Evolutionary conservation across 2,888 invertebrate species (phyloP).

Genomic region (Andricus quercusramuli): DNA sequence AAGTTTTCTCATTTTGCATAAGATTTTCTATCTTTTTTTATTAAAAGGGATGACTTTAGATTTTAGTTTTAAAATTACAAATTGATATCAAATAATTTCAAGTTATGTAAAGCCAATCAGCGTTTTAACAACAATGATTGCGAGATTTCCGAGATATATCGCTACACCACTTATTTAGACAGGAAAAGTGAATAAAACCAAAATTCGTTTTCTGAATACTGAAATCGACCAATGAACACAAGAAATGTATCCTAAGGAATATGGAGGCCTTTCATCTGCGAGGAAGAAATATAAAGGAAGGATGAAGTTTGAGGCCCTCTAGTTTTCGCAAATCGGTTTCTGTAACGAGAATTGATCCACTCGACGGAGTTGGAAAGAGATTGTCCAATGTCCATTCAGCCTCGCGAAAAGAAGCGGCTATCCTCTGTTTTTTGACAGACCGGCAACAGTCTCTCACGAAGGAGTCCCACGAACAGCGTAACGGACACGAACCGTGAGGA

Average conservation of each 20-base stretch:
- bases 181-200: neutral
- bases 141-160: no score
- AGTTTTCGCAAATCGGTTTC: slow-evolving; percentile 14
- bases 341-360: slow-evolving; percentile 20
- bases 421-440: slow-evolving; percentile 74
- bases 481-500: slow-evolving; percentile 69
- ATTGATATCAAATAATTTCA: no score
- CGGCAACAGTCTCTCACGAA: slow-evolving; percentile 68
- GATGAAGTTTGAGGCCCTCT: neutral
- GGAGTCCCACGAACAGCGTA: slow-evolving; percentile 71
- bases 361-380: slow-evolving; percentile 15
- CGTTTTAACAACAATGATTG: no score
- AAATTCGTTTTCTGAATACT: neutral
- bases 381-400: slow-evolving; percentile 18
- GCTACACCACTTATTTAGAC: no score
- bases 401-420: slow-evolving; percentile 59
- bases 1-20: no score
- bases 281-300: neutral
- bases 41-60: no score
- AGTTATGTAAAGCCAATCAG: no score
- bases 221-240: neutral
- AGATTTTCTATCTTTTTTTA: no score
- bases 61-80: no score
- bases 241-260: neutral
- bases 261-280: neutral